Base-by-base conservation (phyloP, 2,888 invertebrate genomes). In the Polydrusus tereticollis region DNA sequence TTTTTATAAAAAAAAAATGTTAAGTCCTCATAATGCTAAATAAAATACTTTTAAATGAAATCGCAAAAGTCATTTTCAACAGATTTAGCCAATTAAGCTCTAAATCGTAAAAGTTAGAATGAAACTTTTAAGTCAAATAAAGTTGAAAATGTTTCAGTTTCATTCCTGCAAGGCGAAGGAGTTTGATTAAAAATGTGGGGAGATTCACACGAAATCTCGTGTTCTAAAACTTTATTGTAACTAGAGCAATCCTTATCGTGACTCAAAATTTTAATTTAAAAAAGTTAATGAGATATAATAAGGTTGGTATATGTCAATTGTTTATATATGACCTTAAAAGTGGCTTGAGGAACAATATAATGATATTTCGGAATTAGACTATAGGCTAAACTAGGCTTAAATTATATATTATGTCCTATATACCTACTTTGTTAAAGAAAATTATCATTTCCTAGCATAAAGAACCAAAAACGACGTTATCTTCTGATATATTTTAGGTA, bases 111-210 rank as follows among this genome's bases (percentile, higher is more conserved):
- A 67, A 62, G 47, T 45, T 62, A 43, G 45, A 45, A 47, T 45
- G 43, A 62, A 62, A 67, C 55, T 67, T 67, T 67, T 59, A 67
- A 67, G 67, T 67, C 67, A 59, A 67, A 67, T 67, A 59, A 67
- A 45, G 55, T 59, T 67, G 62, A 45, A 62, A 62, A 45, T 62
- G 62, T 62, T 62, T 62, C 47, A 62, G 47, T 62, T 45, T 62
- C 62, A 26, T 43, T 43, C 43, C 43, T 58, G 58, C 23, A 26
- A 69, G 38, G 69, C 60, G 62, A 43, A 69, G 38, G 69, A 69
- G 62, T 69, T 69, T 69, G 69, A 69, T 69, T 69, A 69, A 69
- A 69, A 69, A 69, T 69, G 69, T 69, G 60, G 41, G 38, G 55
- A 60, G 62, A 69, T 69, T 69, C 69, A 69, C 69, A 62, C 69